Conservation (phyloP, 92 coral and sea anemone species). For the Heliopora coerulea region DNA sequence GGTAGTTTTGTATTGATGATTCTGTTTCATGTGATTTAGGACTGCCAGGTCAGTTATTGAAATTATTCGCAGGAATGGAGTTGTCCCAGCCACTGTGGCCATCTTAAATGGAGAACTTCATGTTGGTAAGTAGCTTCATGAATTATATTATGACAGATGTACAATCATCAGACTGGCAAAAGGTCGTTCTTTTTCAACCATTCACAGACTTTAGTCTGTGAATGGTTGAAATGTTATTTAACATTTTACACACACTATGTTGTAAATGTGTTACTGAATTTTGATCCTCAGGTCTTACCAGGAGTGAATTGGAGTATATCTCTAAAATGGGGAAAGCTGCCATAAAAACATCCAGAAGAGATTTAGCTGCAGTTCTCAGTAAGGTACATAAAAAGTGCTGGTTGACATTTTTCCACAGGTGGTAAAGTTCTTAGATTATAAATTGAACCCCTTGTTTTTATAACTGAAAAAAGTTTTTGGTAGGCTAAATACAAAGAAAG, state of each 20-base stretch:
- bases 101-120: slow-evolving; percentile 77
- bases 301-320: slow-evolving; percentile 64
- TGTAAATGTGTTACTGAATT: too few relatives aligned
- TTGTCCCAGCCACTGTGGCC: slow-evolving; percentile 89
- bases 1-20: too few relatives aligned
- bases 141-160: too few relatives aligned
- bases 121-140: slow-evolving; percentile 79
- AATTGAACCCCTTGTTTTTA: too few relatives aligned
- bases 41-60: slow-evolving; percentile 74
- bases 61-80: slow-evolving; percentile 77
- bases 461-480: too few relatives aligned
- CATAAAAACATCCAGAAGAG: slow-evolving; percentile 90
- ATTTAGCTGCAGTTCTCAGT: slow-evolving; percentile 79
- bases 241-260: too few relatives aligned
- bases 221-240: too few relatives aligned
- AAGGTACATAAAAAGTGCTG: slow-evolving; percentile 53
- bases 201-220: too few relatives aligned
- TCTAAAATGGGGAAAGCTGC: slow-evolving; percentile 62
- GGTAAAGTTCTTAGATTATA: too few relatives aligned
- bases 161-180: too few relatives aligned
- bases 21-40: slow-evolving; percentile 43
- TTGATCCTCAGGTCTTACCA: slow-evolving; percentile 59
- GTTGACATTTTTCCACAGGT: background rate
- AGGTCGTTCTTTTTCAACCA: too few relatives aligned
- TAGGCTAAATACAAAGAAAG: too few relatives aligned